Base-by-base conservation (phyloP, 1,140 invertebrate genomes). In the Papilio aristodemus region DNA sequence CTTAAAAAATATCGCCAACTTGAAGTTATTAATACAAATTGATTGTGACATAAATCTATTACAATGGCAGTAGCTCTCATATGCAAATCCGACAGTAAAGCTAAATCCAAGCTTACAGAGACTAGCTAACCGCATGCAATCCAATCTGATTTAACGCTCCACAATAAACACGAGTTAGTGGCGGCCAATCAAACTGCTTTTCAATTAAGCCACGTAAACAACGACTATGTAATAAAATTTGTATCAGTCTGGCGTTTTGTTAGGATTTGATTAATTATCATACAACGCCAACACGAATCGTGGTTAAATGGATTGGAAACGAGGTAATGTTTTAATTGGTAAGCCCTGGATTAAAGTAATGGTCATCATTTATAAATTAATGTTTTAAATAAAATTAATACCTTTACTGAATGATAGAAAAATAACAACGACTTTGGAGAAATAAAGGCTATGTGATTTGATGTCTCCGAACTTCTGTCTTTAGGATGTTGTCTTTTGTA, bases 111-210 rank as follows among this genome's bases (percentile, higher is more conserved):
- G 22, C 27, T 32, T 3, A 32, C 27, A 3, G 27, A 32, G 27
- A 50, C 41, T 32, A 32, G 22, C 63, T 27, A 7, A 22, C 27
- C 39, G 41, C 63, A 32, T 66, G 39, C 63, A 50, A 66, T 59
- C 27, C 57, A 59, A 59, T 66, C 63, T 14, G 63, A 66, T 66
- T 66, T 66, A 66, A 32, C n/a, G 63, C 22, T 39, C 25, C 10
- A 59, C 63, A 66, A 32, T 66, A 66, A 66, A 66, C 63, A 66
- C 22, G 39, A 17, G 63, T 32, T 43, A 66, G 60, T 41, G 60
- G 60, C 60, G 22, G 17, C 60, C 60, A 41, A 63, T 63, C 60
- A 63, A 63, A 63, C 17, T 66, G 62, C 22, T 46, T 66, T 66
- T 46, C 62, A 66, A 66, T 46, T 66, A 66, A 66, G 41, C 63